These are phyloP conservation scores for Drosophila sechellia DNA, from an alignment of 1,140 invertebrate genomes.

Conservation along the genomic window DNA sequence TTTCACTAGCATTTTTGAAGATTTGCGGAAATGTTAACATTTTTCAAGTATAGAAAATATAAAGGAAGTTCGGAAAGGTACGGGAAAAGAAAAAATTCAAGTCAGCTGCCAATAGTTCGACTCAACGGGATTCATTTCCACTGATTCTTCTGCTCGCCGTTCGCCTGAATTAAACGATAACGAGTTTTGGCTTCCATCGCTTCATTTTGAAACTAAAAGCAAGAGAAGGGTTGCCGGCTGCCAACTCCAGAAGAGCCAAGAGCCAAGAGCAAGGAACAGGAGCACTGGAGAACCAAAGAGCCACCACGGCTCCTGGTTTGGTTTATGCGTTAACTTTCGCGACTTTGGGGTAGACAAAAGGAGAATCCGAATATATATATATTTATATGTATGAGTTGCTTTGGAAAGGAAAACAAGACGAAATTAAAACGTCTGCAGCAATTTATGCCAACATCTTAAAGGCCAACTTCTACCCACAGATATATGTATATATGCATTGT, in stretches of 20 bases:
- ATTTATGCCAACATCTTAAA: conserved; percentile 53
- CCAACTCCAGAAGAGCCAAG: conserved; percentile 42
- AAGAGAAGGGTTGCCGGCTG: conserved; percentile 56
- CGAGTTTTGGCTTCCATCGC: conserved; percentile 77
- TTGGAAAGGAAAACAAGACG: neutral
- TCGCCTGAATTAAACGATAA: conserved; percentile 77
- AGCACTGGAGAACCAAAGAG: conserved; percentile 8
- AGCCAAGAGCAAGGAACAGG: conserved; percentile 8
- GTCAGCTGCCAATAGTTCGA: conserved; percentile 67
- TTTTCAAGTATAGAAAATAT: neutral
- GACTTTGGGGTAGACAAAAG: conserved; percentile 17
- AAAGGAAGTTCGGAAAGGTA: conserved; percentile 3
- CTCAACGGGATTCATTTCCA: conserved; percentile 29
- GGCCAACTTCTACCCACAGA: conserved; percentile 6
- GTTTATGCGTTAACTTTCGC: conserved; percentile 75
- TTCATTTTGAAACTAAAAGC: conserved; percentile 56
- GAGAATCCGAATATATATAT: neutral
- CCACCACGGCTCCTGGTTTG: conserved; percentile 22
- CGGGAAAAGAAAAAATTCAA: conserved; percentile 14
- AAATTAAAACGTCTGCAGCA: conserved; percentile 53
- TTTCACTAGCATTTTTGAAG: neutral
- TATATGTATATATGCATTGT: neutral
- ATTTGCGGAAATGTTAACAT: neutral
- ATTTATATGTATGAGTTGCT: neutral
- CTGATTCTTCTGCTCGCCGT: conserved; percentile 10